Evolutionary conservation across 2,113 vertebrate species (phyloP).

Genomic region (Rhodinocichla rosea): DNA sequence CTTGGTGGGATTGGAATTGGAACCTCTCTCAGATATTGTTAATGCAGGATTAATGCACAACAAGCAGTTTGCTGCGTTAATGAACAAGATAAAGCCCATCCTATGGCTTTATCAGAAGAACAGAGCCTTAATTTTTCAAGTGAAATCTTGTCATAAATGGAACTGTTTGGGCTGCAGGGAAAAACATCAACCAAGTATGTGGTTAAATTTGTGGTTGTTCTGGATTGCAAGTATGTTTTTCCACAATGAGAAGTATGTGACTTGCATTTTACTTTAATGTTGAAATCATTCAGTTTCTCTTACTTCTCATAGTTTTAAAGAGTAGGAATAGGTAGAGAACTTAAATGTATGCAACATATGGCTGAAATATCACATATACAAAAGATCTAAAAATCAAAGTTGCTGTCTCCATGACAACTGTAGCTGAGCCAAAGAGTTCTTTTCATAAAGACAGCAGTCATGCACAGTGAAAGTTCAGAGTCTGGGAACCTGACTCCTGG

Average conservation of each 20-base stretch:
- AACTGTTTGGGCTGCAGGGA: neutral
- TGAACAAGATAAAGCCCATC: neutral
- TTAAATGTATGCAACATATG: slow-evolving; percentile 46
- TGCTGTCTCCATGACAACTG: slow-evolving; percentile 52
- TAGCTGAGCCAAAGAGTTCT: slow-evolving; percentile 27
- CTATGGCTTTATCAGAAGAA: neutral
- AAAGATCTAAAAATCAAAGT: slow-evolving; percentile 47
- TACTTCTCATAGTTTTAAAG: neutral
- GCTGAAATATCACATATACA: slow-evolving; percentile 39
- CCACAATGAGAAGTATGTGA: neutral
- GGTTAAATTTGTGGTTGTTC: neutral
- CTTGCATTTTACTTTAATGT: neutral
- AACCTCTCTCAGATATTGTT: neutral
- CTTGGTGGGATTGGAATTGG: neutral
- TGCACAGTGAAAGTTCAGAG: slow-evolving; percentile 34
- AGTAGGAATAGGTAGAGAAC: neutral
- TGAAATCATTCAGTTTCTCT: neutral
- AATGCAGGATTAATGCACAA: neutral
- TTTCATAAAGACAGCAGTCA: slow-evolving; percentile 35
- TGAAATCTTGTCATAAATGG: neutral
- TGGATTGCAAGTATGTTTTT: neutral
- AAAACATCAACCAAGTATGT: neutral
- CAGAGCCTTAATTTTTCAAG: neutral
- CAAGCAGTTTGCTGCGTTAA: neutral
- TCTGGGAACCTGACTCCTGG: slow-evolving; percentile 24